Conservation (phyloP, 2,888 invertebrate species). For the Blera fallax region DNA sequence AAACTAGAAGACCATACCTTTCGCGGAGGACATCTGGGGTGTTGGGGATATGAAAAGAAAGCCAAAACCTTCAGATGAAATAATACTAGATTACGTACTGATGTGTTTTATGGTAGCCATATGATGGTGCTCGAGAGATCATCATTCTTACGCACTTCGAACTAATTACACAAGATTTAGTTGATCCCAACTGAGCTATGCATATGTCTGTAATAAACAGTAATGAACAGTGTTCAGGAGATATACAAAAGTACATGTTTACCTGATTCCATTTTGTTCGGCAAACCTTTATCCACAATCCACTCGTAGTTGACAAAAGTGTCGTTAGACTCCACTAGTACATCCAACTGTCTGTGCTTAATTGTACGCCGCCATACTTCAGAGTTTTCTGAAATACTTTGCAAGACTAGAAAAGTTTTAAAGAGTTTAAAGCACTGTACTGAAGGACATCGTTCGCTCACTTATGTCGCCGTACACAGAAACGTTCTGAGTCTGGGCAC, state of each 20-base stretch:
- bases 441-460: conserved; percentile 16
- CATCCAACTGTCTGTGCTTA: conserved; percentile 45
- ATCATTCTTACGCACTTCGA: conserved; percentile 75
- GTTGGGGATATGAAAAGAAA: too few relatives aligned
- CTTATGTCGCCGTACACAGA: conserved; percentile 62
- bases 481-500: conserved; percentile 51
- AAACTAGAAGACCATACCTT: too few relatives aligned
- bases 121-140: conserved; percentile 75
- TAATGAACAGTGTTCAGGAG: neutral
- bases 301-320: conserved; percentile 52
- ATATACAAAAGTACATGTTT: neutral
- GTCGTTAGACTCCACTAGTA: neutral
- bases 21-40: too few relatives aligned
- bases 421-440: conserved; percentile 22
- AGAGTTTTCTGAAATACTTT: conserved; percentile 49
- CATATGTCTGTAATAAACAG: conserved; percentile 39
- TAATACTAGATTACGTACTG: conserved; percentile 75
- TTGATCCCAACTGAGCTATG: conserved; percentile 50
- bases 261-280: conserved; percentile 47
- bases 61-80: too few relatives aligned
- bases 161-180: conserved; percentile 74
- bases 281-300: conserved; percentile 52
- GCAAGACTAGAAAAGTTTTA: conserved; percentile 42
- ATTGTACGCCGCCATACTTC: conserved; percentile 45
- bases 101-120: conserved; percentile 79